Evolutionary conservation across 2,797 vertebrate species (phyloP).

Genomic region (Rousettus madagascariensis): DNA sequence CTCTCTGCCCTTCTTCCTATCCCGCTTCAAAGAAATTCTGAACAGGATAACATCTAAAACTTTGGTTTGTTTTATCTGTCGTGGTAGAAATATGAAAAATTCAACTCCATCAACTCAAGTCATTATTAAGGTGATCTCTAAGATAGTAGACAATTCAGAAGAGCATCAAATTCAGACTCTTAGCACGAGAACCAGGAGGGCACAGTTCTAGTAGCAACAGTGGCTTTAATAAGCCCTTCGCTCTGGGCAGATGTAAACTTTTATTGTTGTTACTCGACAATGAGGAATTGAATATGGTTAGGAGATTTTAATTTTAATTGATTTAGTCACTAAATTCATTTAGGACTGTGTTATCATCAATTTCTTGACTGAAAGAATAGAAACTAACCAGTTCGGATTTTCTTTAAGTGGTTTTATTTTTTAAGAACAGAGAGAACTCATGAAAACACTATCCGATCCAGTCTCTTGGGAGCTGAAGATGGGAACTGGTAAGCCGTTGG

Average conservation of each 20-base stretch:
- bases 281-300: background rate
- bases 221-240: background rate
- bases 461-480: background rate
- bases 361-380: background rate
- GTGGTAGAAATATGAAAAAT: background rate
- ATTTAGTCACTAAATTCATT: background rate
- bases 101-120: background rate
- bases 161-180: background rate
- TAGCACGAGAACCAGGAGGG: background rate
- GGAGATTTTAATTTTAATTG: slow-evolving; percentile 18
- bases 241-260: background rate
- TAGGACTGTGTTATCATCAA: background rate
- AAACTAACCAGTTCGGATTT: background rate
- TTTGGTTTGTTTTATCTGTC: background rate
- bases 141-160: background rate
- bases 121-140: background rate
- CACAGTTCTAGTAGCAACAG: background rate
- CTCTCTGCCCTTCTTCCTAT: background rate
- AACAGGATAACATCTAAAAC: background rate
- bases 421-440: background rate
- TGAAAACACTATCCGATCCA: background rate
- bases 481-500: background rate
- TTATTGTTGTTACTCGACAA: background rate
- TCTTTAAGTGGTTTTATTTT: slow-evolving; percentile 17
- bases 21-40: background rate